Evolutionary conservation across 1,140 invertebrate species (phyloP), one percentile per base, ranked within the genome.

Genomic region (Diachasmimorpha longicaudata): DNA sequence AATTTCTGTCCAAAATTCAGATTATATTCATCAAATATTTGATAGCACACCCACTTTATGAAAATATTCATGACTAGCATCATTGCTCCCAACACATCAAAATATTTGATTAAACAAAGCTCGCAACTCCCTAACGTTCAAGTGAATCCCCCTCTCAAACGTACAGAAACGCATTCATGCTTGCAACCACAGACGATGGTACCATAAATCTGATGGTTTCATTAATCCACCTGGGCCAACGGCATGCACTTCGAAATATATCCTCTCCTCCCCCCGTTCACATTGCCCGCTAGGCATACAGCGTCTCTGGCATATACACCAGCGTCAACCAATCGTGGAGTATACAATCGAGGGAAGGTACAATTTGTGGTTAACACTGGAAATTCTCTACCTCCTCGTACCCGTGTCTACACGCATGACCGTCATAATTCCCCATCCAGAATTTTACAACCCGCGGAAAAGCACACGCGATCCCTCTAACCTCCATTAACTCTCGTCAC

Each of bases 181-280:
- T 16, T 72, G 46, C 31, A 55, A 31, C 70, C 48, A 52, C 21
- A 72, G 46, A 48, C 46, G 25, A 52, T 52, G 70, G n/a, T 46
- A 72, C 58, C 70, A 72, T 72, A 72, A 72, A 72, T 72, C 70
- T 72, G 48, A 72, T 36, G 21, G 48, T 72, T 72, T 52, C 70
- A 72, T 72, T 72, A 72, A 70, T 70, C 68, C 39, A 70, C 68
- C 37, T 70, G 68, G 68, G 39, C 31, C 31, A 31, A 37, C 39
- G 67, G 68, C 39, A 70, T 72, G 48, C 46, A 55, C 58, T 63
- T 63, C 19, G 58, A 63, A 63, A 63, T 55, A 55, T 55, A 55
- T 19, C 19, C 58, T n/a, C 58, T 63, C 10, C 19, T 25, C 58
- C 58, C 23, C 58, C 58, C n/a, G 6, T 25, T 23, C 58, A 55